Conservation (phyloP, 37 sponge, comb jelly and placozoan genomes). For the Agelas oroides region DNA sequence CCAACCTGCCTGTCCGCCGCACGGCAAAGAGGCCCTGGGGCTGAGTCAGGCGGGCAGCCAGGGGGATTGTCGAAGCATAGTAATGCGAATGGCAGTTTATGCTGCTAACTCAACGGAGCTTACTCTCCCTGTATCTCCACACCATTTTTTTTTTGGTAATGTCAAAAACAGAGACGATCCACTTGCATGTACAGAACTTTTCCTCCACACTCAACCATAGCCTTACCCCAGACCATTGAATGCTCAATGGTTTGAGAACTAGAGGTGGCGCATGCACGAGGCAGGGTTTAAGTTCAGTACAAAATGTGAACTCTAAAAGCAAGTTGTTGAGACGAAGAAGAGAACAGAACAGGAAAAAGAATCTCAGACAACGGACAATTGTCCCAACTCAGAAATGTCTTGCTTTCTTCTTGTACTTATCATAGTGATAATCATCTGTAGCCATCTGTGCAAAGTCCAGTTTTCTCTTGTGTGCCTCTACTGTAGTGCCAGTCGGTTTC, state of each 20-base stretch:
- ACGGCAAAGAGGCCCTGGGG: constrained; percentile 76
- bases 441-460: constrained; percentile 65
- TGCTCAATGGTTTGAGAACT: no score
- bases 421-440: constrained; percentile 93
- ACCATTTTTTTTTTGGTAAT: constrained; percentile 24
- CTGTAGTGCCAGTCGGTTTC: constrained; percentile 9
- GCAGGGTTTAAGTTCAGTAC: no score
- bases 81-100: constrained; percentile 79
- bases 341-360: no score
- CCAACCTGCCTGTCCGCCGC: constrained; percentile 25
- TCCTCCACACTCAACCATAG: no score
- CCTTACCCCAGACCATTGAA: no score
- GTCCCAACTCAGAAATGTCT: constrained; percentile 16
- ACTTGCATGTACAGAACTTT: no score
- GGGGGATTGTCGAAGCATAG: constrained; percentile 83
- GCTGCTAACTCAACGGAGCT: constrained; percentile 92
- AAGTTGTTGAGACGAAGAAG: no score
- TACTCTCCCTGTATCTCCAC: constrained; percentile 76
- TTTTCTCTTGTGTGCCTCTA: constrained; percentile 53
- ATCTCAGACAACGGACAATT: no score
- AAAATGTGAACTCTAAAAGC: no score
- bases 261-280: no score
- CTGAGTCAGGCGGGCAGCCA: constrained; percentile 58
- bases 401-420: constrained; percentile 85
- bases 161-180: no score